phyloP scores from a whole-genome alignment of 2,797 vertebrate species.

The Bovichtus variegatus region DNA sequence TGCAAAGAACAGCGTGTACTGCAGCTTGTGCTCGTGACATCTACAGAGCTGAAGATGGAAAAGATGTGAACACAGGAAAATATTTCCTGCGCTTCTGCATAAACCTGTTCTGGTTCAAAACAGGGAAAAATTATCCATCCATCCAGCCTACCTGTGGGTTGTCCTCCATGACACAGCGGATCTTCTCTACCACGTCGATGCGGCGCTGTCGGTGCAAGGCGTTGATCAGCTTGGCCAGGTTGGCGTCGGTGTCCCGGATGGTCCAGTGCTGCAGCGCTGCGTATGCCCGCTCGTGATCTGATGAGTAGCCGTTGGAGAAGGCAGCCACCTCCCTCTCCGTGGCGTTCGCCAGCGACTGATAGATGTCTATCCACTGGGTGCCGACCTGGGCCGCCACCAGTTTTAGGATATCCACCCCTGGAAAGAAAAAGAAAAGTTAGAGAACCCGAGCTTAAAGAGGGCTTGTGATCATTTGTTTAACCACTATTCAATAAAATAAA shows the following conservation, averaged over 20 bases:
- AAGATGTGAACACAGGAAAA: slow-evolving; percentile 5
- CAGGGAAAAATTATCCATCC: not conserved
- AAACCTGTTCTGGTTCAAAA: not conserved
- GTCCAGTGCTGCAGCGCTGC: slow-evolving; percentile 98
- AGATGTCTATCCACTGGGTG: slow-evolving; percentile 96
- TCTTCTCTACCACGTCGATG: slow-evolving; percentile 97
- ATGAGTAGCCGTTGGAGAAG: slow-evolving; percentile 92
- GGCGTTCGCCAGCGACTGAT: slow-evolving; percentile 93
- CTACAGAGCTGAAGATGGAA: slow-evolving; percentile 20
- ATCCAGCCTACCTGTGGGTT: slow-evolving; percentile 89
- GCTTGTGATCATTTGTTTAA: not conserved
- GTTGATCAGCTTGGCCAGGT: slow-evolving; percentile 95
- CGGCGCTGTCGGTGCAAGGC: slow-evolving; percentile 94
- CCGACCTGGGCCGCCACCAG: slow-evolving; percentile 95
- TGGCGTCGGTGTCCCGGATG: slow-evolving; percentile 93
- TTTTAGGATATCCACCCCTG: slow-evolving; percentile 97
- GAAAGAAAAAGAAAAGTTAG: not conserved
- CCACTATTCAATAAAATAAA: not conserved
- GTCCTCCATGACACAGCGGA: slow-evolving; percentile 96
- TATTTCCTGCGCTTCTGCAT: not conserved
- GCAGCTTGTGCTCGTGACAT: not conserved
- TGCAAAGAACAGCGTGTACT: slow-evolving; percentile 40
- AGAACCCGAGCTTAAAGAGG: not conserved
- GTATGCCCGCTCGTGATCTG: slow-evolving; percentile 93
- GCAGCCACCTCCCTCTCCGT: slow-evolving; percentile 93